Evolutionary conservation across 2,113 vertebrate species (phyloP).

Genomic region (Seriola dumerili): DNA sequence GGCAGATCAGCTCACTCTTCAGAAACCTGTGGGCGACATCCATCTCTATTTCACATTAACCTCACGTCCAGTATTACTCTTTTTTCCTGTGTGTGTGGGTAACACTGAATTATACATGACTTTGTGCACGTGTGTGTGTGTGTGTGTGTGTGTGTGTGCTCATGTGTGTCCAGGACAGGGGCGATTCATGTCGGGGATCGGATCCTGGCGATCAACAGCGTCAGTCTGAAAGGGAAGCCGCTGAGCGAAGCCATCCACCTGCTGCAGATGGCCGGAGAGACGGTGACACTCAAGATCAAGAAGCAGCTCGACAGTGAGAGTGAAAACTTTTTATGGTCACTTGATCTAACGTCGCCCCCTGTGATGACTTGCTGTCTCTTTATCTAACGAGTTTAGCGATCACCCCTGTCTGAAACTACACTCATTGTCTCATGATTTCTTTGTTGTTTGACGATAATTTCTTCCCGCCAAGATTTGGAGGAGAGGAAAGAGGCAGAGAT

Average conservation of each 20-base stretch:
- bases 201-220: conserved; percentile 95
- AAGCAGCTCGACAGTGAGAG: conserved; percentile 92
- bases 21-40: too few relatives aligned
- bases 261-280: conserved; percentile 97
- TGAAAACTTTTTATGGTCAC: neutral
- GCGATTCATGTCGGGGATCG: conserved; percentile 96
- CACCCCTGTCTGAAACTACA: neutral
- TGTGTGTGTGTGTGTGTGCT: conserved; percentile 6
- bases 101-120: neutral
- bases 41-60: too few relatives aligned
- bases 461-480: conserved; percentile 76
- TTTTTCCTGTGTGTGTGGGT: neutral
- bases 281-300: conserved; percentile 96
- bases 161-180: conserved; percentile 87
- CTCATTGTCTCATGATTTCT: neutral
- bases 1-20: too few relatives aligned
- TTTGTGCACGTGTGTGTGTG: neutral
- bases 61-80: neutral
- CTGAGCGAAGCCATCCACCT: conserved; percentile 97
- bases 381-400: neutral
- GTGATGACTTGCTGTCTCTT: neutral
- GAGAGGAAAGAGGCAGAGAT: conserved; percentile 84
- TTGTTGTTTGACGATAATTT: neutral
- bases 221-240: conserved; percentile 96
- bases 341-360: neutral